Conservation (phyloP, 2,113 vertebrate genomes). For the Caranx ignobilis region DNA sequence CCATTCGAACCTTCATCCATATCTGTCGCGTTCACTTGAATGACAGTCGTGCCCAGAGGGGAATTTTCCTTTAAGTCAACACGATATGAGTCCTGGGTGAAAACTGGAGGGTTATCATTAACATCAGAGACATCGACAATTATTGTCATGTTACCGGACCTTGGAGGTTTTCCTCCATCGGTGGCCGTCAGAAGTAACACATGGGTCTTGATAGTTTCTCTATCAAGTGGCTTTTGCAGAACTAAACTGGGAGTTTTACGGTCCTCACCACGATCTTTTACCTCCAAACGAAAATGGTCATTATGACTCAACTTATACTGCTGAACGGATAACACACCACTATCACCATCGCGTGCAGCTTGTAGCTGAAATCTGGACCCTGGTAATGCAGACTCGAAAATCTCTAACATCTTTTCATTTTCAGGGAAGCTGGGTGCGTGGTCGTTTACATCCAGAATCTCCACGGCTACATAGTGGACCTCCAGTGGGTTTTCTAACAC, state of each 20-base stretch:
- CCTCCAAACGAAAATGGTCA: constrained; percentile 65
- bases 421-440: constrained; percentile 74
- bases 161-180: constrained; percentile 75
- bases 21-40: constrained; percentile 68
- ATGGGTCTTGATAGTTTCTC: constrained; percentile 48
- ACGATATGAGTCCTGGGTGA: constrained; percentile 60
- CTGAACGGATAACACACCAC: constrained; percentile 40
- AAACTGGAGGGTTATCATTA: constrained; percentile 79
- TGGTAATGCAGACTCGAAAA: constrained; percentile 69
- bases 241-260: constrained; percentile 72
- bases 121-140: constrained; percentile 69
- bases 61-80: constrained; percentile 57
- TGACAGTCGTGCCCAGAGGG: constrained; percentile 42
- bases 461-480: constrained; percentile 74
- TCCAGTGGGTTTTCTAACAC: constrained; percentile 80
- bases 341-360: constrained; percentile 38
- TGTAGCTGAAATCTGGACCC: constrained; percentile 72
- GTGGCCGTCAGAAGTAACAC: constrained; percentile 64
- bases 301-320: constrained; percentile 30
- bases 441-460: constrained; percentile 81
- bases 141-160: constrained; percentile 65
- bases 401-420: constrained; percentile 61
- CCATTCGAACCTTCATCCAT: constrained; percentile 70
- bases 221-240: constrained; percentile 69
- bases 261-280: constrained; percentile 42